Conservation (phyloP, 2,888 invertebrate species). For the Tipula lateralis region DNA sequence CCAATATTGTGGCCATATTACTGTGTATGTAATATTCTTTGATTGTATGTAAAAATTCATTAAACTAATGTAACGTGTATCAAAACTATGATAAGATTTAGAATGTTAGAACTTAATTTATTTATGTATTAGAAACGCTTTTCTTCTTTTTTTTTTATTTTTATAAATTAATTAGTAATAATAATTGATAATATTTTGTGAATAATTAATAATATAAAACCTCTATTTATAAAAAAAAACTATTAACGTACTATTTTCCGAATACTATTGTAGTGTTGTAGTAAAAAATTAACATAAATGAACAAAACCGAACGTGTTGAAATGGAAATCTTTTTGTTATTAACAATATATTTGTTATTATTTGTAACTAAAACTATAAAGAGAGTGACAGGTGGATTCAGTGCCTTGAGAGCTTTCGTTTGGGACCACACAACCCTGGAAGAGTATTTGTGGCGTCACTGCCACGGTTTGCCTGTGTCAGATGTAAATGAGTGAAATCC, state of each 20-base stretch:
- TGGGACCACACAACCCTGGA: no score
- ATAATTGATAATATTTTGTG: not conserved
- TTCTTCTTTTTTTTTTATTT: not conserved
- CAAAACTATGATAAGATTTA: not conserved
- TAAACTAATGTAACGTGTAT: not conserved
- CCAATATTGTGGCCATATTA: not conserved
- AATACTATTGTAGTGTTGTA: not conserved
- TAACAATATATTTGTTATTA: no score
- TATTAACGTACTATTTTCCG: not conserved
- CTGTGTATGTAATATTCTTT: no score
- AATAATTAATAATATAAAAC: not conserved
- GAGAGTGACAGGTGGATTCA: no score
- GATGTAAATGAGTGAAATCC: no score
- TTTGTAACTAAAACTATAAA: no score
- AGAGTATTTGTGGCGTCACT: no score
- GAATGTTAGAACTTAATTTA: not conserved
- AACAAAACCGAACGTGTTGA: not conserved
- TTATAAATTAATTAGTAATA: not conserved
- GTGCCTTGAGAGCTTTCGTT: no score
- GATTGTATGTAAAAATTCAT: not conserved
- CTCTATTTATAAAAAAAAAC: not conserved
- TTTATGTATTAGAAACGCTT: slow-evolving; percentile 5
- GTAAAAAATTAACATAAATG: not conserved
- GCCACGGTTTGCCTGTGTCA: no score
- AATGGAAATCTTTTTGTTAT: not conserved